Conservation (phyloP, 2,797 vertebrate species). For the Vultur gryphus region DNA sequence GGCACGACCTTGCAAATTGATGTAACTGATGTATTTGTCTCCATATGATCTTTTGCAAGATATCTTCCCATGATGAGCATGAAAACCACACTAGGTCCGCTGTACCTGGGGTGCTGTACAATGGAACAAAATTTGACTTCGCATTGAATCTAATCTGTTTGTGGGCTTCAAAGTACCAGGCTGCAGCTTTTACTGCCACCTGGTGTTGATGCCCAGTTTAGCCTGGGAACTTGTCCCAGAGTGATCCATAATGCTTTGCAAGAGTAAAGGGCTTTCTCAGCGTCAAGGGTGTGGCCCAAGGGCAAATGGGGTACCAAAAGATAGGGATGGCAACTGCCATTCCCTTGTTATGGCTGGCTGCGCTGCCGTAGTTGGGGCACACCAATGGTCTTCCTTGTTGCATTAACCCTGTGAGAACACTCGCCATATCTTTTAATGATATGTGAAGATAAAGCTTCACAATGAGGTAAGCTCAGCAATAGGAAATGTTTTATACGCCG, state of each 20-base stretch:
- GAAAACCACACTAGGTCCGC: rapidly evolving
- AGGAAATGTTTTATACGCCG: not conserved
- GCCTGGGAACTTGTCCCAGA: not conserved
- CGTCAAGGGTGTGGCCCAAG: not conserved
- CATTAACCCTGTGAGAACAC: not conserved
- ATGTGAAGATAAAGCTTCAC: not conserved
- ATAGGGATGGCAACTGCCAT: not conserved
- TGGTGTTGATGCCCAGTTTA: not conserved
- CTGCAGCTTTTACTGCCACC: constrained; percentile 7
- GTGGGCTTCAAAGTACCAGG: not conserved
- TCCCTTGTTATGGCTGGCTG: too few relatives aligned
- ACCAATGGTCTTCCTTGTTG: not conserved
- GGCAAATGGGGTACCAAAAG: not conserved
- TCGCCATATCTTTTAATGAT: not conserved
- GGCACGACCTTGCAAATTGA: not conserved
- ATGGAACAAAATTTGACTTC: not conserved
- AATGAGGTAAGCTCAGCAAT: not conserved
- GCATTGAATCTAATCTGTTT: not conserved
- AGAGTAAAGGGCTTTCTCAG: not conserved
- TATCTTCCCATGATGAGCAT: rapidly evolving
- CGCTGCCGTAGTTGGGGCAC: not conserved
- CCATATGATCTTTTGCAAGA: not conserved
- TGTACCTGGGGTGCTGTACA: too few relatives aligned
- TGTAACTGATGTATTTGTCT: not conserved
- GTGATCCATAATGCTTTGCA: rapidly evolving